Base-by-base conservation (phyloP, 2,888 invertebrate genomes). In the Lycia hirtaria region DNA sequence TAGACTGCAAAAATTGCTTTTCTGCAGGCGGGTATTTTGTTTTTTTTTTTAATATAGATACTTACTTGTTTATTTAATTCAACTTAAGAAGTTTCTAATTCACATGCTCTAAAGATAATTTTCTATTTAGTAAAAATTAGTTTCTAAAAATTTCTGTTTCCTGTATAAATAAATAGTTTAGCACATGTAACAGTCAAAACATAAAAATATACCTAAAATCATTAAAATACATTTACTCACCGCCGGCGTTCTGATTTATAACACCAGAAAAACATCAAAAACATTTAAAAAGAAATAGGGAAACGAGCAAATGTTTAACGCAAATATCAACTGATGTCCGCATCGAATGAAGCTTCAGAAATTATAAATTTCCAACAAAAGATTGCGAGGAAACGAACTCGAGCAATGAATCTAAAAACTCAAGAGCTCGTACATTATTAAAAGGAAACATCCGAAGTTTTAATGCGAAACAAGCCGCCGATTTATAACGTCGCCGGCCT, bases 401-500 rank as follows among this genome's bases (percentile, higher is more conserved):
- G 3, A 41, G 43, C 48, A 58, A 52, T 52, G 41, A 58, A 52
- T 52, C 44, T 45, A 37, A 56, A 48, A 61, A 63, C 51, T 57
- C 49, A 40, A 57, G 22, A 45, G 44, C 56, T 62, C 52, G 52
- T 58, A 44, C 45, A 64, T 59, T 64, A 66, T 60, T 60, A 60
- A 63, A 60, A 55, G 49, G 60, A 55, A 59, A 53, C 55, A 50
- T 40, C 47, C 57, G 24, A 62, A 64, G 53, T 66, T 60, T 65
- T 54, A 62, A 60, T 49, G 54, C 53, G 55, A 30, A 63, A 54
- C 61, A 60, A 56, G 51, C 54, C 55, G 65, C 76, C 62, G 64
- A 74, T 75, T 77, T 80, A 80, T 76, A 76, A 77, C 47, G 35
- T 45, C 73, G 64, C 62, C 67, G 72, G 71, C 70, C 76, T 69